Percentiles rank a stretch among this genome's conserved stretches.
Evolutionary conservation across 1,140 invertebrate genomes (phyloP).

Genomic region (Drosophila setifemur): DNA sequence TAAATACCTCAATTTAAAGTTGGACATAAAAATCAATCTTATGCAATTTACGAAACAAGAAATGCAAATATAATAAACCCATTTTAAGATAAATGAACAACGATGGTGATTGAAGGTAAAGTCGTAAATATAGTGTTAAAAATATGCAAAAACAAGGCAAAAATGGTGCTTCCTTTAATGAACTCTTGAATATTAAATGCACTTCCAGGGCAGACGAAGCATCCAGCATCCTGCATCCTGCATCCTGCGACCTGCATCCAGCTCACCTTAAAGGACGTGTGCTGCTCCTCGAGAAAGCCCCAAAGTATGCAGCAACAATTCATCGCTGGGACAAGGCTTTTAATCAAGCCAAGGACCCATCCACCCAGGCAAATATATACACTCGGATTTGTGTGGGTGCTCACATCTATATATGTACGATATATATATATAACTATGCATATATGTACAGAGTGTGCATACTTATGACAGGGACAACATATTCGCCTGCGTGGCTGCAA

Average conservation of each 20-base stretch:
- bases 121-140: too few species aligned
- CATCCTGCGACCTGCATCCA: too few species aligned
- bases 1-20: too few species aligned
- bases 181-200: not conserved
- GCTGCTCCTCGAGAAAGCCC: not conserved
- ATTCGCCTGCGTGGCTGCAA: constrained; percentile 57
- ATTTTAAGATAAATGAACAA: too few species aligned
- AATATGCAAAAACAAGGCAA: too few species aligned
- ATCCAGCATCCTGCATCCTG: too few species aligned
- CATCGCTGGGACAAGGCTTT: constrained; percentile 35
- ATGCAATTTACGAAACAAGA: too few species aligned
- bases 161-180: not conserved
- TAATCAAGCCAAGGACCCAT: constrained; percentile 37
- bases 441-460: not conserved
- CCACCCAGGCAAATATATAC: not conserved
- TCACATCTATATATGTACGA: constrained; percentile 8
- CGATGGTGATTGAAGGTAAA: too few species aligned
- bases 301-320: constrained; percentile 38
- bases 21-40: too few species aligned
- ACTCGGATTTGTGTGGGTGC: not conserved
- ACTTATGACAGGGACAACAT: constrained; percentile 29
- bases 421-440: not conserved
- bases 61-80: too few species aligned
- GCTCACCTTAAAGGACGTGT: constrained; percentile 6
- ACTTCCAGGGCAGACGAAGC: too few species aligned